Evolutionary conservation across 2,113 vertebrate genomes (phyloP), one percentile per base, ranked within the genome.

Genomic region (Ammodytes dubius): DNA sequence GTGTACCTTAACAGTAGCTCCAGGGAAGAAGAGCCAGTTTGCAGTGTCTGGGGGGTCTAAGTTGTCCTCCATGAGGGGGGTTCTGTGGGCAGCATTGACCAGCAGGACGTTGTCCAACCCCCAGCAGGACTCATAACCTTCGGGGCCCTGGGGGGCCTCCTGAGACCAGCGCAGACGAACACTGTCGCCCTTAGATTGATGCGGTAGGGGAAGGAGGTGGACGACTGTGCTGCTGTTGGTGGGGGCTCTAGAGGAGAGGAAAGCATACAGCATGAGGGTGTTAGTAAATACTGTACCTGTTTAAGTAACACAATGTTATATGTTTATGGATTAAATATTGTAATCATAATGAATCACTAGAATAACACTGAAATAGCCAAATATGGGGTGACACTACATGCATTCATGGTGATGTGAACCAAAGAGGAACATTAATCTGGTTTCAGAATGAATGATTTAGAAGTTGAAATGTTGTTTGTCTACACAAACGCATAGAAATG

Each of bases 1-100:
- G 8, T 43, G 45, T 87, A 99, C 98, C 98, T 99, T 99, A 65
- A 99, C 92, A 3, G 96, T 99, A 70, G 98, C 98, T 83, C 98
- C 98, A 42, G 98, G 98, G 87, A 99, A 99, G 92, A 99, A 99
- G 74, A 99, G 96, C 98, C 98, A 99, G 94, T 99, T 99, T 87
- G 96, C 97, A 0, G 98, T 99, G 93, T 99, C 96, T 58, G 96
- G 95, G 47, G 98, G 98, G 91, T 99, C 98, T 19, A 99, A 92
- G 82, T 89, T 96, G 77, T 99, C 98, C 95, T 99, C 97, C 93
- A 99, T 92, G 13, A 99, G 86, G 15, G 97, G 93, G 79, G 96
- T 94, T 89, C 91, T 96, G 87, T 98, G 96, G 68, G 96, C 98
- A 46, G 96, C 94, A 81, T 99, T 99, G 87, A 98, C 96, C 89